Base-by-base conservation (phyloP, 2,113 vertebrate genomes). In the Apeltes quadracus region DNA sequence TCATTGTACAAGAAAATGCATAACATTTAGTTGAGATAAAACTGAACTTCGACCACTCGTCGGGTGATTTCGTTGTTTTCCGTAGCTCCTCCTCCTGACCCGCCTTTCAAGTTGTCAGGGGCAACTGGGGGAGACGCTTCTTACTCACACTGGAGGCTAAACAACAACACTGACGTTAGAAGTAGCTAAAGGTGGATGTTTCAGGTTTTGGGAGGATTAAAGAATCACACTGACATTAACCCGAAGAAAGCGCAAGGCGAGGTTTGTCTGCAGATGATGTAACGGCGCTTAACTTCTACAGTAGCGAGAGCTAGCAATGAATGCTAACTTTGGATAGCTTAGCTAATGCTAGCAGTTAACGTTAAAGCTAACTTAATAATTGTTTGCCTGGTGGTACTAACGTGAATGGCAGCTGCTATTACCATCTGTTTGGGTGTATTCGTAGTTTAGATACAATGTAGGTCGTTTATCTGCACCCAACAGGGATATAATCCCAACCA, bases 71-170 rank as follows among this genome's bases (percentile, higher is more conserved):
- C 90, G 88, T 41, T 3, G 0, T 34, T 89, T 87, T 85, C 75
- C 87, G 85, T 85, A 61, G 59, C 81, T 36, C 85, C 88, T 22
- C 88, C 81, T 27, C 75, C 41, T 15, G 41, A 13, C n/a, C 54
- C 36, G 22, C 38, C 63, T 18, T 14, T 4, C 59, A 44, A 16
- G 89, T 92, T 92, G 91, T 89, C 88, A 89, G 74, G 84, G 90
- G 90, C 88, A 92, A 92, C 91, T 69, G 36, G 23, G 23, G 78
- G 70, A 73, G 91, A 92, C 91, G 91, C 90, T 89, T 72, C 61
- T 50, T 2, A 15, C 58, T 43, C 63, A 51, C 53, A 56, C 70
- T 18, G 63, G 63, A 57, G 54, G 76, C 56, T 73, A 20, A 29
- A 54, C 23, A 10, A 15, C 20, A 69, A 16, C 39, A 23, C 12